These are phyloP conservation scores for Parapsyche elsis DNA, from an alignment of 1,140 invertebrate species.

Conservation along the genomic window DNA sequence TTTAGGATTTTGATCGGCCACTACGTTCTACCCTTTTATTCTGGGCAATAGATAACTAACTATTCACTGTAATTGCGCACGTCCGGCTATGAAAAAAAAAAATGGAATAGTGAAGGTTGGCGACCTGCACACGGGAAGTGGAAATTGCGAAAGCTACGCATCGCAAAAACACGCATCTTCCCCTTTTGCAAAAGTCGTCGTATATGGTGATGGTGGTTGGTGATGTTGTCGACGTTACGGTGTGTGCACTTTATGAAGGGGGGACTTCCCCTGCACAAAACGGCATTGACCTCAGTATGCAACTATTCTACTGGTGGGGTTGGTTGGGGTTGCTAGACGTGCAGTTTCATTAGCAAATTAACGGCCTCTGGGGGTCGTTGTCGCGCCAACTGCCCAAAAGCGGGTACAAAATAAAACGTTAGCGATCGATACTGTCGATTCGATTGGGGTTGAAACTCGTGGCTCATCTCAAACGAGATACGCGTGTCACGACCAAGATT, in stretches of 20 bases:
- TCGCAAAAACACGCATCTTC: background rate
- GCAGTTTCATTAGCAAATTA: conserved; percentile 21
- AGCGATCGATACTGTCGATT: background rate
- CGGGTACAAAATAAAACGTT: background rate
- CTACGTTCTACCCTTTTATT: too few relatives aligned
- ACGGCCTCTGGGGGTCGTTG: background rate
- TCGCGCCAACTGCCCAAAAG: background rate
- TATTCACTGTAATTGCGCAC: background rate
- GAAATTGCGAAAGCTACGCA: background rate
- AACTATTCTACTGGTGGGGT: background rate
- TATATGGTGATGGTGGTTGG: background rate
- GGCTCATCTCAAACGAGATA: background rate
- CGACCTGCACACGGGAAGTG: background rate
- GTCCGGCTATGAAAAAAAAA: background rate
- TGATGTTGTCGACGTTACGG: conserved; percentile 3
- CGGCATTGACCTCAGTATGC: conserved; percentile 9
- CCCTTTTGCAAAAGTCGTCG: background rate
- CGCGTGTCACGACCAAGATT: background rate
- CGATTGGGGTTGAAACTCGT: background rate
- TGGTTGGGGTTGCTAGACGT: background rate
- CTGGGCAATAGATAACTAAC: background rate
- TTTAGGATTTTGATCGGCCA: too few relatives aligned
- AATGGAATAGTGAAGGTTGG: background rate
- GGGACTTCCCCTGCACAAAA: conserved; percentile 13
- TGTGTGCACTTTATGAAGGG: conserved; percentile 9